Conservation (phyloP, 2,888 invertebrate species). For the Therioaphis trifolii region DNA sequence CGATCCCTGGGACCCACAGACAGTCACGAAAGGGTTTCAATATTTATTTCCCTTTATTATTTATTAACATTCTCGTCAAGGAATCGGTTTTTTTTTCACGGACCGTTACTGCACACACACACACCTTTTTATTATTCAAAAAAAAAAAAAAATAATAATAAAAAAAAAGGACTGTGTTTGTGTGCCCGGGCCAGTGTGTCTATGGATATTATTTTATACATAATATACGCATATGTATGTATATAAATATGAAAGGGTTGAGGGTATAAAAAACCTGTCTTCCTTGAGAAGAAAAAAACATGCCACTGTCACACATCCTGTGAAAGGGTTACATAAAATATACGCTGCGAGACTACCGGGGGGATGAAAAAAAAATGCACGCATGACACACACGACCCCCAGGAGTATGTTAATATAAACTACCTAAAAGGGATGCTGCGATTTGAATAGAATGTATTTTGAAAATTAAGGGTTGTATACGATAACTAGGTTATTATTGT, state of each 20-base stretch:
- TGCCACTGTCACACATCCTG: conserved; percentile 62
- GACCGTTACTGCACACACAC: conserved; percentile 56
- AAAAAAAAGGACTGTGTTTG: conserved; percentile 27
- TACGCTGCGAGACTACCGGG: conserved; percentile 37
- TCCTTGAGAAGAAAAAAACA: conserved; percentile 63
- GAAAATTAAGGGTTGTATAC: conserved; percentile 62
- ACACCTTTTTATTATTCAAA: conserved; percentile 60
- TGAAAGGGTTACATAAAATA: conserved; percentile 60
- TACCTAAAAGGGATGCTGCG: conserved; percentile 61
- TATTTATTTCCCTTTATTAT: conserved; percentile 63
- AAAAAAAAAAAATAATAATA: conserved; percentile 29
- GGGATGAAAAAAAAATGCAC: conserved; percentile 39
- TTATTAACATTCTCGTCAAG: conserved; percentile 62
- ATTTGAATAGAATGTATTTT: conserved; percentile 62
- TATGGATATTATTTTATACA: conserved; percentile 49
- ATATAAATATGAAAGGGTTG: conserved; percentile 49
- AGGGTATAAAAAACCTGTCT: conserved; percentile 62
- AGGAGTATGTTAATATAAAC: conserved; percentile 63
- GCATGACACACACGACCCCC: conserved; percentile 61
- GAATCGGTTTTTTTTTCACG: conserved; percentile 62
- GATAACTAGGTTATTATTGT: conserved; percentile 63
- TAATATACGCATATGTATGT: conserved; percentile 32
- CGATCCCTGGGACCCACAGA: conserved; percentile 59
- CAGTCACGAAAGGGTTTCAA: conserved; percentile 61
- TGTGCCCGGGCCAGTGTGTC: too few relatives aligned